Evolutionary conservation across 2,113 vertebrate species (phyloP).

Genomic region (Gadus macrocephalus): DNA sequence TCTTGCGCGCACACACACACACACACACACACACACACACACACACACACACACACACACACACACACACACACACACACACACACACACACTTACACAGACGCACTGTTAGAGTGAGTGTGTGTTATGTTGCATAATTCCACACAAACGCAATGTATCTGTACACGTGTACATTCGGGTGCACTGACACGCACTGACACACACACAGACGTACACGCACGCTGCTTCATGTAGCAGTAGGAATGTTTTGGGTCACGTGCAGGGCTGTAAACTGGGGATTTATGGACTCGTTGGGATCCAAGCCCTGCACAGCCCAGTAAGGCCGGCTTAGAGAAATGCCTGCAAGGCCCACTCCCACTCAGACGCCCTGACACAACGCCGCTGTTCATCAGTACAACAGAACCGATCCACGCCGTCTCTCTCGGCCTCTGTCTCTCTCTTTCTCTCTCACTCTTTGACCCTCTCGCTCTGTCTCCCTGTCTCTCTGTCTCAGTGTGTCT

Average conservation of each 20-base stretch:
- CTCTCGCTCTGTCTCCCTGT: no score
- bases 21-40: constrained; percentile 19
- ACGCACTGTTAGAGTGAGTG: constrained; percentile 28
- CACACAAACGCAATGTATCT: not conserved
- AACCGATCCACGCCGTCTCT: not conserved
- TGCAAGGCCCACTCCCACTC: constrained; percentile 13
- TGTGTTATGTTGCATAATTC: not conserved
- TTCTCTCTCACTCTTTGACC: no score
- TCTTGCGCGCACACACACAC: not conserved
- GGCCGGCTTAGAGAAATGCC: not conserved
- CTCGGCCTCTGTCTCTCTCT: no score
- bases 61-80: constrained; percentile 16
- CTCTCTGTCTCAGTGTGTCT: no score
- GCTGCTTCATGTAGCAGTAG: not conserved
- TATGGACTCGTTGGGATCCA: constrained; percentile 20
- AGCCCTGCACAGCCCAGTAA: not conserved
- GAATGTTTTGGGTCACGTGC: constrained; percentile 6
- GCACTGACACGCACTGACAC: constrained; percentile 6
- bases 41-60: constrained; percentile 11
- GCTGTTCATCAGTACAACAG: constrained; percentile 31
- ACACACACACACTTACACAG: constrained; percentile 36
- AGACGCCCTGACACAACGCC: constrained; percentile 19
- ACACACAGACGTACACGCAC: constrained; percentile 7
- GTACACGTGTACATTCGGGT: no score
- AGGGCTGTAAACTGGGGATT: constrained; percentile 28